Evolutionary conservation across 2,113 vertebrate species (phyloP).

Genomic region (Irena cyanogastra): DNA sequence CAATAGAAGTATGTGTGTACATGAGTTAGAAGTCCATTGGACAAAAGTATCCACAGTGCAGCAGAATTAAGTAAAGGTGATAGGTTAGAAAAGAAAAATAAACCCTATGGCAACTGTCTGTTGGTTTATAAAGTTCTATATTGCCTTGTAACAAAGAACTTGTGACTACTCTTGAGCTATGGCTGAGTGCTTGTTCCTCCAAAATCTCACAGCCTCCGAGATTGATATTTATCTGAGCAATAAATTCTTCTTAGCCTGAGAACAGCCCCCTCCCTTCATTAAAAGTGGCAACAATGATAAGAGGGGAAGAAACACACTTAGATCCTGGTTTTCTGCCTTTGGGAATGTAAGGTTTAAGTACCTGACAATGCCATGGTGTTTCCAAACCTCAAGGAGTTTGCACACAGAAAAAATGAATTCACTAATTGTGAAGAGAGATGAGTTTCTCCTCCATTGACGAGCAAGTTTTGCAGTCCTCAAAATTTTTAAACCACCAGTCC

Average conservation of each 20-base stretch:
- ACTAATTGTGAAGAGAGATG: neutral
- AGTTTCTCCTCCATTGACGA: fast-evolving
- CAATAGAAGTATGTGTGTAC: neutral
- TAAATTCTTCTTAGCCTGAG: neutral
- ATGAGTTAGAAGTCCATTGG: neutral
- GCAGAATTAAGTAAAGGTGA: neutral
- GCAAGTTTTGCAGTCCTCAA: neutral
- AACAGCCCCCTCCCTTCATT: neutral
- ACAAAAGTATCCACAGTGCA: neutral
- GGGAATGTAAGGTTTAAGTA: neutral
- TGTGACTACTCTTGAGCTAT: neutral
- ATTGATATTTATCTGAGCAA: neutral
- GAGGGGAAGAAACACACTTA: neutral
- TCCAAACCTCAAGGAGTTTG: neutral
- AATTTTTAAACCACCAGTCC: neutral
- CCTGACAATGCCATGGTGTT: neutral
- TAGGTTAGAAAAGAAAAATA: neutral
- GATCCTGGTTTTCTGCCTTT: neutral
- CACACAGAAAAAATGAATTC: neutral
- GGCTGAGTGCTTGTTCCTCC: neutral
- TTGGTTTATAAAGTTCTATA: neutral
- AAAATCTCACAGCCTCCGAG: neutral
- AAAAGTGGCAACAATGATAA: neutral
- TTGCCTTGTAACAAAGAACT: neutral
- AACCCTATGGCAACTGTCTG: neutral